Evolutionary conservation across 2,888 invertebrate genomes (phyloP), one percentile per base, ranked within the genome.

Genomic region (Corbicula japonica): DNA sequence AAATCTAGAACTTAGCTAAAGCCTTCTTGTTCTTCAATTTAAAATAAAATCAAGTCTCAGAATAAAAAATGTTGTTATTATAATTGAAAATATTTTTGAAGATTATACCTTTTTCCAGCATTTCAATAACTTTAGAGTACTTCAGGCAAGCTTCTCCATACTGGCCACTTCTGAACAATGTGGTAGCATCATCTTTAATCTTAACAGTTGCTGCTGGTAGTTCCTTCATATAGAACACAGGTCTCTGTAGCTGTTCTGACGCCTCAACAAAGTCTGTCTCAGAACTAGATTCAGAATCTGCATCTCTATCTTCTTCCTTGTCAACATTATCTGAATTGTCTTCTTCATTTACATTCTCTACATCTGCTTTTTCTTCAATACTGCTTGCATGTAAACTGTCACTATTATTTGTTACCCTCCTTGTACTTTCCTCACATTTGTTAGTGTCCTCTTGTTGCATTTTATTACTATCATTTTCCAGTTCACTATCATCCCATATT

Each of bases 101-200:
- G 23, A 52, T 21, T 23, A 50, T 78, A 91, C 91, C 86, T 86
- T 86, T 85, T 62, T 87, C 83, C 23, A 91, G 74, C 28, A 75
- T 75, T 5, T 80, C 73, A 21, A 93, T 89, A 38, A 91, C 88
- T 38, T 83, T 66, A 8, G 84, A 82, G 76, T 93, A 93, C 28
- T 83, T 81, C 1, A 69, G 76, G 6, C 88, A 72, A 54, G 93
- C 93, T 1, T 92, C 92, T 0, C 88, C 90, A 85, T 92, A 93
- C 78, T 92, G 92, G 1, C 93, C 93, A 62, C 76, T 83, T 34
- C 85, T 86, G 77, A 92, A 93, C 48, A 91, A 75, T n/a, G 70
- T 82, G 68, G 90, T 92, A 12, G 92, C 93, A 34, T 86, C 83
- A 35, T 90, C 88, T 52, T 90, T 89, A 26, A 92, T 30, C 18